Conservation (phyloP, 2,888 invertebrate genomes). For the Agonopterix alstromeriana region DNA sequence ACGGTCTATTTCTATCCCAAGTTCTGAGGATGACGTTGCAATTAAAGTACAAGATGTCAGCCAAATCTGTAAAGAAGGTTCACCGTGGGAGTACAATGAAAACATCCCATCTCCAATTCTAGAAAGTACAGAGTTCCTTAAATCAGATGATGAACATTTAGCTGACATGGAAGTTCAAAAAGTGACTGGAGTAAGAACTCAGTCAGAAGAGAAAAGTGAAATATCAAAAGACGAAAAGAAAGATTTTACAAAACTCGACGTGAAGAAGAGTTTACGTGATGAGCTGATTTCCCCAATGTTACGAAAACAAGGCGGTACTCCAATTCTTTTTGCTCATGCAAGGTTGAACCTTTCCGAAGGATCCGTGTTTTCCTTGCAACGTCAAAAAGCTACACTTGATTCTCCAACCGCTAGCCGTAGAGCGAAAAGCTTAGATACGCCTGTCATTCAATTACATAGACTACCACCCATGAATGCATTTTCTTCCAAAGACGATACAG, state of each 20-base stretch:
- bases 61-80: conserved; percentile 68
- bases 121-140: conserved; percentile 78
- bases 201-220: conserved; percentile 51
- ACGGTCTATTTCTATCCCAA: conserved; percentile 84
- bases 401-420: conserved; percentile 86
- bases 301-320: conserved; percentile 84
- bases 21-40: conserved; percentile 84
- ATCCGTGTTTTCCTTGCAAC: conserved; percentile 85
- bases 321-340: conserved; percentile 87
- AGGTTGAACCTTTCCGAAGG: conserved; percentile 90
- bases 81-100: conserved; percentile 79
- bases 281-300: conserved; percentile 82
- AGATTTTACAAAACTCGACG: conserved; percentile 33
- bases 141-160: conserved; percentile 76
- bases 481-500: conserved; percentile 92
- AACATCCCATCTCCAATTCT: conserved; percentile 80
- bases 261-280: conserved; percentile 78
- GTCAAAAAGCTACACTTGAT: conserved; percentile 84
- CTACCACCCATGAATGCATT: conserved; percentile 90
- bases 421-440: conserved; percentile 90
- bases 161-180: conserved; percentile 75
- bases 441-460: conserved; percentile 87
- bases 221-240: conserved; percentile 37
- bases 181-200: conserved; percentile 58
- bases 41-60: conserved; percentile 74